Percentiles rank a stretch among this genome's conserved stretches.
Conservation (phyloP, 2,113 vertebrate species). For the rabbit (Oryctolagus cuniculus) region mOryCun1.1 NC_091434.1:108810001-108810500, state of each 20-base stretch:
- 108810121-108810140: neutral
- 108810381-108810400: neutral
- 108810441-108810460: neutral
- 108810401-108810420: neutral
- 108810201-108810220: slow-evolving; percentile 24
- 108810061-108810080: no score
- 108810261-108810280: neutral
- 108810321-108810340: neutral
- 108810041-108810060: no score
- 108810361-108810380: neutral
- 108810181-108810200: neutral
- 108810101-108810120: no score
- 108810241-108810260: slow-evolving; percentile 38
- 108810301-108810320: neutral
- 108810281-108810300: neutral
- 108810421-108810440: neutral
- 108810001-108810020: no score
- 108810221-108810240: slow-evolving; percentile 30
- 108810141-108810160: neutral
- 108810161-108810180: slow-evolving; percentile 29
- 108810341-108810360: neutral
- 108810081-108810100: no score
- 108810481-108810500: neutral
- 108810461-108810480: neutral
- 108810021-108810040: no score